Conservation (phyloP, 2,888 invertebrate species). For the Megaustenia siamemsis region DNA sequence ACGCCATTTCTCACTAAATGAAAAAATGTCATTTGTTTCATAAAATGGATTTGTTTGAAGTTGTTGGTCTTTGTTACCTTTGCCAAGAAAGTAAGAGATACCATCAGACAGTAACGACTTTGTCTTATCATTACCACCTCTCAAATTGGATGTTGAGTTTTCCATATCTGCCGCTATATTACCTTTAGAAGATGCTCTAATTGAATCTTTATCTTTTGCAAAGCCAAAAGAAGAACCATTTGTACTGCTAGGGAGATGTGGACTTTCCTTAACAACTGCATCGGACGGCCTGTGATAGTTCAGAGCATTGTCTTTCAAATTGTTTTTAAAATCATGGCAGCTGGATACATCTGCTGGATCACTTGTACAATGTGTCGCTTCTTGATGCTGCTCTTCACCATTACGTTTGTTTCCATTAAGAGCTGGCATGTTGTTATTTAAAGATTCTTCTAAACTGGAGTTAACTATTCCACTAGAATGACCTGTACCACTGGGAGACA, state of each 20-base stretch:
- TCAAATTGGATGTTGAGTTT: slow-evolving; percentile 30
- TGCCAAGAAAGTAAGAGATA: slow-evolving; percentile 29
- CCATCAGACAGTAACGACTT: slow-evolving; percentile 28
- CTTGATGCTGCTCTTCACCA: not conserved
- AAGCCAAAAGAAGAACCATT: not conserved
- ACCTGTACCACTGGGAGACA: slow-evolving; percentile 12
- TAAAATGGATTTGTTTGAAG: not conserved
- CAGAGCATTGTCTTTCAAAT: not conserved
- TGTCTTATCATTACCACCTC: not conserved
- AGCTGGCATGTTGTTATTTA: not conserved
- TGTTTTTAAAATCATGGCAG: not conserved
- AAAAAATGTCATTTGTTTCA: not conserved
- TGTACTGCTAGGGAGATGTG: not conserved
- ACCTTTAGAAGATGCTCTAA: not conserved
- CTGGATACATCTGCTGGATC: not conserved
- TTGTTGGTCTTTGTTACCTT: not conserved
- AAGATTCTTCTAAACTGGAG: slow-evolving; percentile 24
- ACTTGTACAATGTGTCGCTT: not conserved
- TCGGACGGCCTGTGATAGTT: not conserved
- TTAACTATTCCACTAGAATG: slow-evolving; percentile 21
- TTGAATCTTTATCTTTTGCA: not conserved
- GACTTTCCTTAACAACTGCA: not conserved
- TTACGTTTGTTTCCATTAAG: not conserved
- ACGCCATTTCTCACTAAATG: slow-evolving; percentile 35
- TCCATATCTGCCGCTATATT: not conserved